Base-by-base conservation (phyloP, 1,140 invertebrate species). In the Nasonia vitripennis region DNA sequence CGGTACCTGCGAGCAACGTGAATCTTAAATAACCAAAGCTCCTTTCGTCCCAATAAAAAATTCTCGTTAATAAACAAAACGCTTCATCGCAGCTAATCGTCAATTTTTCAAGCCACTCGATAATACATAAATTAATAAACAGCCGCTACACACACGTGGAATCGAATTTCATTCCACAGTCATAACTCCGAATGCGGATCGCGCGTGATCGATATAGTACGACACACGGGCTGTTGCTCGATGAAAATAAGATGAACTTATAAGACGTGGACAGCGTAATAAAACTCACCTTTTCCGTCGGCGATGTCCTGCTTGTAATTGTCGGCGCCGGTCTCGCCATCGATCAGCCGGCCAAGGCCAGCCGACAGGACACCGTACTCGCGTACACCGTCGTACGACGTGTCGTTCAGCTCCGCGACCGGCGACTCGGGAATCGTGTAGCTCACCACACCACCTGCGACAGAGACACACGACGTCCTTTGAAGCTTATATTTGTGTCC, bases 321-420 rank as follows among this genome's bases (percentile, higher is more conserved):
- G 87, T 96, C 95, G 9, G 94, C 93, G 20, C 96, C 96, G 82
- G 94, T 92, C 88, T 95, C 94, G 7, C 96, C 96, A 91, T 97
- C 96, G 68, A 95, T 95, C 67, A 97, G 93, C 83, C 95, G 94
- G 11, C 96, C 97, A 3, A 97, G 90, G 20, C 96, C 96, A 51
- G 93, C 94, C 34, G 90, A 90, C 75, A 95, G 87, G 62, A 91
- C 87, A 34, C 94, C 94, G 78, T 90, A 80, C 70, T 95, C 90
- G 87, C 92, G 92, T 67, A 91, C 90, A 31, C 97, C 96, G 90
- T 97, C 97, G 91, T 97, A 97, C 7, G 95, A 95, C 78, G 94
- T 94, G 91, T 97, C 97, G 87, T 94, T 94, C 31, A 97, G 94
- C 77, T 94, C 94, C 89, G 86, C 94, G 89, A 90, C 94, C 92